A percentile compares a stretch with the other conserved stretches of the same genome.
Conservation (phyloP, 2,888 invertebrate species). For the Drymonia ruficornis region DNA sequence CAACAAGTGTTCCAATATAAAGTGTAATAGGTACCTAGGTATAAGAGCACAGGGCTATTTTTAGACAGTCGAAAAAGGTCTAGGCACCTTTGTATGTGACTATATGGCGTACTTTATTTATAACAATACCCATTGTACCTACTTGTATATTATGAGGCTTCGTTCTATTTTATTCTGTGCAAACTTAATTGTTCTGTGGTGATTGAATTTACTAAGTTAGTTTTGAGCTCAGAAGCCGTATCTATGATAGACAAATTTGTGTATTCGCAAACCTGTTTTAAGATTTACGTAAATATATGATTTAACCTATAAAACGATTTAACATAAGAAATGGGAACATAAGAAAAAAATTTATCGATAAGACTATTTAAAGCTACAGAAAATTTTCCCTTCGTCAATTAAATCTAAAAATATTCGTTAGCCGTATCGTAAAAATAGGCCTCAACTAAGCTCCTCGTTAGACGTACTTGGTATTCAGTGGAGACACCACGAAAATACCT, state of each 20-base stretch:
- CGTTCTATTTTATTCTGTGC: too few species aligned
- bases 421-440: conserved; percentile 31
- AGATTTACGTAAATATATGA: too few species aligned
- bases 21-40: conserved; percentile 61
- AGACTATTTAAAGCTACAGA: background rate
- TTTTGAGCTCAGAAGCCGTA: too few species aligned
- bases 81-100: conserved; percentile 27
- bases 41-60: conserved; percentile 66
- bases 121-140: background rate
- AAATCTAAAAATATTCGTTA: conserved; percentile 1
- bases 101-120: conserved; percentile 11
- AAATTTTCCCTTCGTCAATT: background rate
- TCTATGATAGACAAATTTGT: too few species aligned
- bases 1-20: conserved; percentile 76
- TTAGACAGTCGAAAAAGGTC: conserved; percentile 60
- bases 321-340: background rate
- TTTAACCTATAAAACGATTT: too few species aligned
- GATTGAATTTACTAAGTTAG: too few species aligned
- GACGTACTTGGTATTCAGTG: conserved; percentile 27
- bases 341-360: background rate
- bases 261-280: too few species aligned
- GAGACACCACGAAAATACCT: conserved; percentile 15
- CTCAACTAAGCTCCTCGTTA: conserved; percentile 26
- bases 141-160: too few species aligned
- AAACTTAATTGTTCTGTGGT: too few species aligned